Conservation (phyloP, 2,888 invertebrate species). For the Odiellus spinosus region DNA sequence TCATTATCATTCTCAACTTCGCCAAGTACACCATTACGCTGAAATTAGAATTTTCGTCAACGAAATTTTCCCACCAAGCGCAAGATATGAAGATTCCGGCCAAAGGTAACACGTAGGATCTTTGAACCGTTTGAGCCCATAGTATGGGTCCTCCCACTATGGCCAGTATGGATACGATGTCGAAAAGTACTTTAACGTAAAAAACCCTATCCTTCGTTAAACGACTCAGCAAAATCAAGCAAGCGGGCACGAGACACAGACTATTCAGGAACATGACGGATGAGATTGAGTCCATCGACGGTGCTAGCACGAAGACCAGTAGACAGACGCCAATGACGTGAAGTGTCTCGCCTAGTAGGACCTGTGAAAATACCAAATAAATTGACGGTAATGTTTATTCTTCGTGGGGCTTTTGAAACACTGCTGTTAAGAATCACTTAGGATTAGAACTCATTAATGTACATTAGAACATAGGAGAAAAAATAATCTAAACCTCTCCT, state of each 20-base stretch:
- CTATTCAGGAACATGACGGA: conserved; percentile 94
- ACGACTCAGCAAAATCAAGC: conserved; percentile 61
- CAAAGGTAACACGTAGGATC: conserved; percentile 34
- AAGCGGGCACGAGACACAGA: conserved; percentile 74
- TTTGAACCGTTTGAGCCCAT: conserved; percentile 66
- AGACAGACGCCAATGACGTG: conserved; percentile 74
- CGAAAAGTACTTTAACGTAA: conserved; percentile 32
- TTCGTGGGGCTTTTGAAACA: no score
- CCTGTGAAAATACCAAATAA: conserved; percentile 25
- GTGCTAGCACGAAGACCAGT: conserved; percentile 71
- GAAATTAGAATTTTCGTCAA: conserved; percentile 52
- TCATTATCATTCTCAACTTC: conserved; percentile 60
- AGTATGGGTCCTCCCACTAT: conserved; percentile 81
- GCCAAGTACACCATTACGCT: conserved; percentile 58
- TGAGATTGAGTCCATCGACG: conserved; percentile 81
- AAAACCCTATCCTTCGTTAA: conserved; percentile 48
- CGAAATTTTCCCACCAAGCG: conserved; percentile 98
- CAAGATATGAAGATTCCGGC: conserved; percentile 70
- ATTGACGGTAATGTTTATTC: no score
- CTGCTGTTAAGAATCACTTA: no score
- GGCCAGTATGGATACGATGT: conserved; percentile 66
- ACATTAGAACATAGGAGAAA: no score
- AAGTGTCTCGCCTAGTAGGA: conserved; percentile 69
- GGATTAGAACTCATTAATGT: no score
- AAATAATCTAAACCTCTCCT: no score